Conservation (phyloP, 1,140 invertebrate species). For the Bombus terrestris region DNA sequence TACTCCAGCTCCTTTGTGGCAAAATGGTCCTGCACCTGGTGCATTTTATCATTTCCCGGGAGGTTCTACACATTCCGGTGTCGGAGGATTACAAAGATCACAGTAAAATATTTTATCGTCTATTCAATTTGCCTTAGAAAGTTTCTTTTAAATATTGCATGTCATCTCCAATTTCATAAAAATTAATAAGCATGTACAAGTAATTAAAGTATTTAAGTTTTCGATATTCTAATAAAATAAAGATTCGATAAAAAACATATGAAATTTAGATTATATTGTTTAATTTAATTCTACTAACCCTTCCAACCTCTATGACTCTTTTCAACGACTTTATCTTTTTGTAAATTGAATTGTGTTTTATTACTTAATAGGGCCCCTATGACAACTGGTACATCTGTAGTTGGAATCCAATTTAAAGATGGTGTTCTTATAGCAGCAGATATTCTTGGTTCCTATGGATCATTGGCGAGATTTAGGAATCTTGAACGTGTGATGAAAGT, state of each 20-base stretch:
- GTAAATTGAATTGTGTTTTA: background rate
- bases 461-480: conserved; percentile 92
- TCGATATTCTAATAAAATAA: background rate
- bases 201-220: background rate
- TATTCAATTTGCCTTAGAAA: background rate
- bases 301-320: background rate
- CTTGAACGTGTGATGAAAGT: conserved; percentile 93
- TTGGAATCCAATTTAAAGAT: conserved; percentile 93
- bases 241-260: background rate
- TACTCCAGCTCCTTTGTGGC: conserved; percentile 84
- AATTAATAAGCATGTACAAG: background rate
- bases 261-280: too few species aligned
- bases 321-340: background rate
- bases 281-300: background rate
- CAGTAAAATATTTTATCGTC: conserved; percentile 82
- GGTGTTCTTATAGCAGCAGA: conserved; percentile 97
- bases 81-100: conserved; percentile 82
- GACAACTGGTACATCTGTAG: conserved; percentile 95
- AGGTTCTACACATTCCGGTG: conserved; percentile 69
- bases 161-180: conserved; percentile 39
- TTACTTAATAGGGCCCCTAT: conserved; percentile 87
- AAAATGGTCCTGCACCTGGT: conserved; percentile 88
- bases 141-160: conserved; percentile 37
- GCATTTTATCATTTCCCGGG: conserved; percentile 88
- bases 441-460: conserved; percentile 95